Base-by-base conservation (phyloP, 2,888 invertebrate genomes). In the Drosophila neutralis region DNA sequence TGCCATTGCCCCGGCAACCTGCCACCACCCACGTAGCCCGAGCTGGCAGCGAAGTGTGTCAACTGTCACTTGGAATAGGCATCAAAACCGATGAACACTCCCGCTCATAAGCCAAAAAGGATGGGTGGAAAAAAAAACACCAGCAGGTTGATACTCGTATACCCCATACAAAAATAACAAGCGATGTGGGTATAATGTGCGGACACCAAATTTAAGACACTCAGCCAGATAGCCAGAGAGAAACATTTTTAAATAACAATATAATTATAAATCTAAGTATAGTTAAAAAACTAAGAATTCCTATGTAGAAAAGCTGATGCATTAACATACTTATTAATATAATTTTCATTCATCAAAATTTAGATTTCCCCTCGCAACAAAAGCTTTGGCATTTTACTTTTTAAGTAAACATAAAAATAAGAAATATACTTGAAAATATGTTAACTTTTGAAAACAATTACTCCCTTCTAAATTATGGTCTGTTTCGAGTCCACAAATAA, bases 31-130 rank as follows among this genome's bases (percentile, higher is more conserved):
- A 86, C 90, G 69, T 80, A 49, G 73, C 33, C 36, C 40, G 63
- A 69, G 53, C 54, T 58, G 57, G 75, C 75, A 71, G 57, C 74
- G 75, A 80, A 82, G 90, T 91, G 90, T 90, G 89, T 87, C 89
- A 90, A 80, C 89, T 90, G 89, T 90, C 89, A 91, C 85, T 81
- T 80, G 73, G 73, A 68, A 73, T 91, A 76, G 85, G 72, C 90
- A 87, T 89, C 89, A 89, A 83, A 78, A 69, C 71, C 56, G 49
- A 51, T 57, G 72, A 61, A 54, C 78, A 78, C 66, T 66, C 59
- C 65, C 63, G 58, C 59, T 63, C 42, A 67, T 56, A 58, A 48
- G 35, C 57, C 45, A 48, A 38, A 15, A 48, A 51, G 27, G 56
- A 18, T 42, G 31, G 29, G 38, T 18, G 49, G 27, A 27, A 53